phyloP scores from a whole-genome alignment of 1,140 invertebrate species.

The Leptopilina boulardi region DNA sequence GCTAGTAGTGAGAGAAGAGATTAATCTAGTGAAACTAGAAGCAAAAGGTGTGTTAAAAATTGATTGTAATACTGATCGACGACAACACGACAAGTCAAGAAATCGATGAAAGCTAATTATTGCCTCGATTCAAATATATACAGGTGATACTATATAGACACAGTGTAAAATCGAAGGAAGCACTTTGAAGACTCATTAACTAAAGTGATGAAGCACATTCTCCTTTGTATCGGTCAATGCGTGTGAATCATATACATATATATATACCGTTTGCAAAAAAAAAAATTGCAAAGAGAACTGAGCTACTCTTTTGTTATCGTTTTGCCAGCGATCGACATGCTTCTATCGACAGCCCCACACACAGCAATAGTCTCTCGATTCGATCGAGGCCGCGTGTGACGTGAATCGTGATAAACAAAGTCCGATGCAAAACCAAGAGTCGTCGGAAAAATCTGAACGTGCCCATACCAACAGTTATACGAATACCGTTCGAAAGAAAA shows the following conservation, averaged over 20 bases:
- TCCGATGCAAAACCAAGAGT: conserved; percentile 54
- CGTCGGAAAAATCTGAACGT: conserved; percentile 38
- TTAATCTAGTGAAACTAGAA: not conserved
- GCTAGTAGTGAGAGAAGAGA: too few relatives aligned
- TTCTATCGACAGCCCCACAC: conserved; percentile 44
- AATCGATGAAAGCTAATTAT: conserved; percentile 55
- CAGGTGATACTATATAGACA: conserved; percentile 46
- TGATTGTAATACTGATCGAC: too few relatives aligned
- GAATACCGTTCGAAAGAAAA: not conserved
- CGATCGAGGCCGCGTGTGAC: conserved; percentile 52
- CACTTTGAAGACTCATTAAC: conserved; percentile 55
- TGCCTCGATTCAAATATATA: conserved; percentile 42
- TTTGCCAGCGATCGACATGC: conserved; percentile 41
- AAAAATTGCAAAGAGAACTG: conserved; percentile 41
- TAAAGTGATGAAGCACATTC: conserved; percentile 57
- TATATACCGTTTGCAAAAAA: conserved; percentile 1
- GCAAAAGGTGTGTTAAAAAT: too few relatives aligned
- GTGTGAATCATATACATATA: conserved; percentile 46
- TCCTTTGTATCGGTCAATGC: conserved; percentile 35
- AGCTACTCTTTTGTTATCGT: conserved; percentile 36
- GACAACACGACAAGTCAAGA: conserved; percentile 39
- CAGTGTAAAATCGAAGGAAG: conserved; percentile 40
- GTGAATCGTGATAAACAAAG: conserved; percentile 51
- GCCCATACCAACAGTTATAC: conserved; percentile 32
- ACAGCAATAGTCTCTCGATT: conserved; percentile 44